Percentiles rank a stretch among this genome's conserved stretches.
phyloP scores from a whole-genome alignment of 2,888 invertebrate species.

The Synergus umbraculus region DNA sequence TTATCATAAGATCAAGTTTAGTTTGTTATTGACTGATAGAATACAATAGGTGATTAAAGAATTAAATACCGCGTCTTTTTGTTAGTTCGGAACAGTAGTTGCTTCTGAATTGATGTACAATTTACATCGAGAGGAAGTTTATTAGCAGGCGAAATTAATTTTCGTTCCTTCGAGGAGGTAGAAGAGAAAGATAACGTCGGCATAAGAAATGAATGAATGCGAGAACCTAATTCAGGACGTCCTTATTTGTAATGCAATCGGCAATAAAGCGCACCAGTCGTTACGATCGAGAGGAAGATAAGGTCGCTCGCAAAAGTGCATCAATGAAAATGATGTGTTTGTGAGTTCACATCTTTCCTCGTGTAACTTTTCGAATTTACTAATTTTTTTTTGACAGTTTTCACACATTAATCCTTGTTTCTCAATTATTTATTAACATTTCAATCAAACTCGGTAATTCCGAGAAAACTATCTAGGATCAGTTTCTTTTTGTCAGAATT shows the following conservation, averaged over 20 bases:
- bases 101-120: constrained; percentile 6
- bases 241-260: constrained; percentile 39
- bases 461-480: not conserved
- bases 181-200: constrained; percentile 34
- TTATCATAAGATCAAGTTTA: not conserved
- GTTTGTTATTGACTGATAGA: not conserved
- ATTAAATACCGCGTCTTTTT: not conserved
- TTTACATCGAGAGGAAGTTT: constrained; percentile 25
- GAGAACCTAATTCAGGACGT: constrained; percentile 34
- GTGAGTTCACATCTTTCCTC: constrained; percentile 17
- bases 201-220: constrained; percentile 32
- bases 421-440: not conserved
- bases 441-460: not conserved
- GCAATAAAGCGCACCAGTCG: constrained; percentile 38
- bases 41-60: no score
- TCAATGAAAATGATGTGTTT: constrained; percentile 27
- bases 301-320: constrained; percentile 19
- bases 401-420: not conserved
- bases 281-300: constrained; percentile 34
- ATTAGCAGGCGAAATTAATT: constrained; percentile 34
- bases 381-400: not conserved
- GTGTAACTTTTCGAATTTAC: not conserved
- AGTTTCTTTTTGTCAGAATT: not conserved
- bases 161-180: constrained; percentile 5
- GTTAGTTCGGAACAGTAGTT: not conserved